Conservation (phyloP, 2,888 invertebrate genomes). For the Brenthis daphne region DNA sequence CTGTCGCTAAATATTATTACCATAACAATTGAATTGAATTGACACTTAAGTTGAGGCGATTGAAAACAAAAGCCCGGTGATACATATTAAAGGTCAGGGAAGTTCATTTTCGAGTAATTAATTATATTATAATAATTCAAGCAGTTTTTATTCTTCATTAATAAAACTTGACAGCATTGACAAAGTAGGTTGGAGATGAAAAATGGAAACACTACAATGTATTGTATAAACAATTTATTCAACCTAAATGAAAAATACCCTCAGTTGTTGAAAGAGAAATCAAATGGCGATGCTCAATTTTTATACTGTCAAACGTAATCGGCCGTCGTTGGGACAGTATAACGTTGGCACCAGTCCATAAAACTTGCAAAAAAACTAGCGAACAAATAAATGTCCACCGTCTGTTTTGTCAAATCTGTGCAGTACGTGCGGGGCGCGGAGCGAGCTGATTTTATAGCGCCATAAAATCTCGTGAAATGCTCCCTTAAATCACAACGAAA, state of each 20-base stretch:
- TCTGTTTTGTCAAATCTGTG: slow-evolving; percentile 81
- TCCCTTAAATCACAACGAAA: slow-evolving; percentile 79
- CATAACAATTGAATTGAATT: neutral
- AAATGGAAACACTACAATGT: slow-evolving; percentile 15
- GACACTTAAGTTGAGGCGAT: neutral
- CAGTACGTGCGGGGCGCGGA: slow-evolving; percentile 69
- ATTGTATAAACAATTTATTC: slow-evolving; percentile 22
- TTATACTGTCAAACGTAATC: slow-evolving; percentile 65
- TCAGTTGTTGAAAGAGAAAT: slow-evolving; percentile 41
- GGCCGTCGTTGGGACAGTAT: slow-evolving; percentile 66
- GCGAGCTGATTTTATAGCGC: slow-evolving; percentile 80
- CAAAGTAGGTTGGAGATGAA: slow-evolving; percentile 4
- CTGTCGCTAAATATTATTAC: slow-evolving; percentile 3
- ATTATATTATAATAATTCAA: too few species aligned
- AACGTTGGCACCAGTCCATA: slow-evolving; percentile 79
- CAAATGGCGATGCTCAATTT: slow-evolving; percentile 53
- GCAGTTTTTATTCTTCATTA: neutral
- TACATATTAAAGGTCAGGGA: neutral
- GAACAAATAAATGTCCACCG: slow-evolving; percentile 78
- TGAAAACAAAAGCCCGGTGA: slow-evolving; percentile 1
- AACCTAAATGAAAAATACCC: slow-evolving; percentile 32
- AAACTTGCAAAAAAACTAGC: slow-evolving; percentile 76
- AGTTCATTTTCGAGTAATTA: neutral
- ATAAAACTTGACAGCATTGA: neutral
- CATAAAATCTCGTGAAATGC: slow-evolving; percentile 80